Evolutionary conservation across 2,888 invertebrate species (phyloP).

Genomic region (Mayetiola destructor): DNA sequence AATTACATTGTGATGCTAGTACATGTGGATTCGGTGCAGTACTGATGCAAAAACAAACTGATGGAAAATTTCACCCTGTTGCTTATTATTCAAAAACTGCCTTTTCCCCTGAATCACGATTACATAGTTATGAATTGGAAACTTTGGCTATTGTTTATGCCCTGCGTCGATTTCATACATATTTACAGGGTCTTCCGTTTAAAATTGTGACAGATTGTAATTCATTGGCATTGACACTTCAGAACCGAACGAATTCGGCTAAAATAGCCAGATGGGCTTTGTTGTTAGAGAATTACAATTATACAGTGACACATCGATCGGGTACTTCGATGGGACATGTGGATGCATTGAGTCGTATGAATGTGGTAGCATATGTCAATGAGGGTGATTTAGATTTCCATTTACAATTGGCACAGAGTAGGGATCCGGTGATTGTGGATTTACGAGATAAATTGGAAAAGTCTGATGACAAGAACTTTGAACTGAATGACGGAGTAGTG

Average conservation of each 20-base stretch:
- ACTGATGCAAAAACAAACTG: constrained; percentile 22
- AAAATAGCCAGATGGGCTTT: background rate
- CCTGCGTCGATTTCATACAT: constrained; percentile 16
- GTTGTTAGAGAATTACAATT: background rate
- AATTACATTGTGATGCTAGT: constrained; percentile 27
- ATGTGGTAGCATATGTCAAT: background rate
- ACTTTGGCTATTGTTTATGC: constrained; percentile 17
- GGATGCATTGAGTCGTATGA: background rate
- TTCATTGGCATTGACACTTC: background rate
- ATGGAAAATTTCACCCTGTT: constrained; percentile 24
- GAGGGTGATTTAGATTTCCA: background rate
- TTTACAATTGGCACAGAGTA: background rate
- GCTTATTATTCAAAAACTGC: constrained; percentile 24
- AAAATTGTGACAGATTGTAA: constrained; percentile 16
- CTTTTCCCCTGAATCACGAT: background rate
- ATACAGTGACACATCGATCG: background rate
- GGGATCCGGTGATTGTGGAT: background rate
- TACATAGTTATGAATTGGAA: constrained; percentile 17
- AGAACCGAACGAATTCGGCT: background rate
- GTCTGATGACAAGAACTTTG: background rate
- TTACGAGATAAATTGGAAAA: background rate
- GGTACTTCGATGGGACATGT: background rate
- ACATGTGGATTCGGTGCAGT: constrained; percentile 23
- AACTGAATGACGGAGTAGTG: background rate
- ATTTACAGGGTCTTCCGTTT: constrained; percentile 17